Base-by-base conservation (phyloP, 2,113 vertebrate species). In the Microtus richardsoni region DNA sequence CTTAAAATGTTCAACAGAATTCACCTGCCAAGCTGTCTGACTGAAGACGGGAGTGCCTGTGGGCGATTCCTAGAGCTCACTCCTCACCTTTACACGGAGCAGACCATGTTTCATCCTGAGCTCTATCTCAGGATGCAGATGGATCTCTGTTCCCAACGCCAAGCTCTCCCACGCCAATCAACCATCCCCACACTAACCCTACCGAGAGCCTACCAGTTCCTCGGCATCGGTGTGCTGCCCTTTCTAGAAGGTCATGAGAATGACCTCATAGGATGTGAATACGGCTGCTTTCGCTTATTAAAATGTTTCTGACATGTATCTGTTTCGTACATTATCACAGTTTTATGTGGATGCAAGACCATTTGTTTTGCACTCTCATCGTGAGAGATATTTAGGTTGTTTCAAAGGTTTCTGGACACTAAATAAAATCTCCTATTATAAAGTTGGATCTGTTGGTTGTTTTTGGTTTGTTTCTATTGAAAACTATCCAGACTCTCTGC, bases 1-100 rank as follows among this genome's bases (percentile, higher is more conserved):
- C 60, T 82, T 84, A 89, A 84, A 60, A 49, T 84, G 4, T 21
- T 84, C 26, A 52, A 87, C 58, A 77, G 77, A 84, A 52, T 60
- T 89, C 33, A 89, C 78, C 39, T 77, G 33, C 52, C 54, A 89
- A 49, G 70, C n/a, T 36, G 77, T 71, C 60, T 95, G 91, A 41
- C 54, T 91, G 36, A 62, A 71, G 49, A 36, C 21, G 19, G 39
- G 11, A 22, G 24, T 84, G 75, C 22, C 30, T 12, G 52, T 22
- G 75, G 21, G 24, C 16, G 39, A 41, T 36, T 33, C 39, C 82
- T 89, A 28, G 44, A 64, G 82, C 36, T 33, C 14, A 17, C 7
- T 74, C 58, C 41, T 66, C 17, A 33, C 28, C 87, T 80, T 87
- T 54, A 66, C 12, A 30, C 19, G 73, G 30, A 60, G 70, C 79